These are phyloP conservation scores for Pelagia noctiluca DNA, from an alignment of 30 jellyfish, hydroid and myxozoan genomes.

Conservation along the genomic window DNA sequence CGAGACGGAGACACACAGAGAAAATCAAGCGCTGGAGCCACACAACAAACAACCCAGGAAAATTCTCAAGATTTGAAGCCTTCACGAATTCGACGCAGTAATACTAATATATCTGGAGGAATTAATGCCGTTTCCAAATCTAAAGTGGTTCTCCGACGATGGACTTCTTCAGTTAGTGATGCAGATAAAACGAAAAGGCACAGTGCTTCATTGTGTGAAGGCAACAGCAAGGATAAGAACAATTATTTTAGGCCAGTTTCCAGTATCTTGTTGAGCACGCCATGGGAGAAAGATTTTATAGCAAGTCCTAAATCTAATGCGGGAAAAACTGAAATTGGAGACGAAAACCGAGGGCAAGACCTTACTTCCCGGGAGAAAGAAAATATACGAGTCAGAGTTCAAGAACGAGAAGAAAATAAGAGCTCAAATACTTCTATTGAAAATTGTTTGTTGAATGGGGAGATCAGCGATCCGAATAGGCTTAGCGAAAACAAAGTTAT, in stretches of 20 bases:
- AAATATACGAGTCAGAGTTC: not conserved
- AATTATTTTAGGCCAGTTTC: conserved; percentile 70
- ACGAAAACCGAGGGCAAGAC: conserved; percentile 3
- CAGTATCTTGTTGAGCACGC: conserved; percentile 64
- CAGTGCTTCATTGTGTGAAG: conserved; percentile 35
- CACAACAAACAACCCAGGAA: not conserved
- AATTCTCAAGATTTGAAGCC: not conserved
- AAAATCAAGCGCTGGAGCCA: not conserved
- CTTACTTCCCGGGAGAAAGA: not conserved
- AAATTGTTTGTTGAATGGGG: conserved; percentile 6
- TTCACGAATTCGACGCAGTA: conserved; percentile 20
- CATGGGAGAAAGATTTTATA: conserved; percentile 67
- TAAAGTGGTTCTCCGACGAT: conserved; percentile 65
- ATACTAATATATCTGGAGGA: conserved; percentile 55
- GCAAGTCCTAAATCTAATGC: conserved; percentile 21
- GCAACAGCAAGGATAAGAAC: conserved; percentile 48
- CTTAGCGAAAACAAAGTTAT: not conserved
- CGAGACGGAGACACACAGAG: not conserved
- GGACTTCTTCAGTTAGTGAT: conserved; percentile 42
- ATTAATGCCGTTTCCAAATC: conserved; percentile 28
- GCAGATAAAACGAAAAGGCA: conserved; percentile 40
- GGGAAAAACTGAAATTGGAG: conserved; percentile 4
- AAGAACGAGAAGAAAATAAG: not conserved
- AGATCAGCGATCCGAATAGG: not conserved
- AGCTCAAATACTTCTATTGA: not conserved